Evolutionary conservation across 2,888 invertebrate genomes (phyloP).

Genomic region (Scaptomyza parva): DNA sequence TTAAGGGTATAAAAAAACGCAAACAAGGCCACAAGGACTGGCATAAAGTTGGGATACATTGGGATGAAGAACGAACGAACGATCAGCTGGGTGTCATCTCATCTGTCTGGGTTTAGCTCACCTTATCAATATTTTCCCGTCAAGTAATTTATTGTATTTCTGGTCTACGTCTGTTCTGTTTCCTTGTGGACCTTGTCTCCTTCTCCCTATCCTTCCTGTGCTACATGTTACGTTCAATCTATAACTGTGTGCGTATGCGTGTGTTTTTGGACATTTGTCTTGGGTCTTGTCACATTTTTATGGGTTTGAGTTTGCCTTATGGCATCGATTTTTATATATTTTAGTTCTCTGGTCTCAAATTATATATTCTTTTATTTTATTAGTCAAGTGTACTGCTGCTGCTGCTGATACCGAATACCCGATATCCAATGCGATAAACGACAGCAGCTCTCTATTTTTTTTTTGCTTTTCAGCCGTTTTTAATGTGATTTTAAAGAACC

Average conservation of each 20-base stretch:
- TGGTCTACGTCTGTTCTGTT: constrained; percentile 60
- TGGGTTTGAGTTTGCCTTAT: constrained; percentile 67
- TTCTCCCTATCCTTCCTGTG: constrained; percentile 24
- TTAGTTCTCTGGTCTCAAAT: constrained; percentile 66
- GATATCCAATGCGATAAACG: constrained; percentile 39
- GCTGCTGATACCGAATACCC: too few relatives aligned
- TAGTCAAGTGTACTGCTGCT: constrained; percentile 28
- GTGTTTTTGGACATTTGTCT: constrained; percentile 64
- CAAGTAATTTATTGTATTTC: constrained; percentile 82
- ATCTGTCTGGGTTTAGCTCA: constrained; percentile 49
- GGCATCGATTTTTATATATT: constrained; percentile 79
- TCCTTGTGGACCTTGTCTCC: constrained; percentile 57
- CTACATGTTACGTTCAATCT: constrained; percentile 39
- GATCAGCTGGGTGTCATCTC: constrained; percentile 74
- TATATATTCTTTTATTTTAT: constrained; percentile 74
- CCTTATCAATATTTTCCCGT: constrained; percentile 83
- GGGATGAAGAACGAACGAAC: constrained; percentile 56
- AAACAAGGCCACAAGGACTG: constrained; percentile 46
- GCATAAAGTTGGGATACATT: not conserved
- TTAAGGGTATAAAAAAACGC: too few relatives aligned
- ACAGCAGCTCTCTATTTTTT: constrained; percentile 31
- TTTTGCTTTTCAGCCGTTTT: constrained; percentile 42
- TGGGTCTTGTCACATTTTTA: constrained; percentile 79
- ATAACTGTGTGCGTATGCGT: constrained; percentile 6
- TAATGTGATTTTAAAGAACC: constrained; percentile 77